These are phyloP conservation scores for Hafferia zeledoni DNA, from an alignment of 2,797 vertebrate species.

Conservation along the genomic window DNA sequence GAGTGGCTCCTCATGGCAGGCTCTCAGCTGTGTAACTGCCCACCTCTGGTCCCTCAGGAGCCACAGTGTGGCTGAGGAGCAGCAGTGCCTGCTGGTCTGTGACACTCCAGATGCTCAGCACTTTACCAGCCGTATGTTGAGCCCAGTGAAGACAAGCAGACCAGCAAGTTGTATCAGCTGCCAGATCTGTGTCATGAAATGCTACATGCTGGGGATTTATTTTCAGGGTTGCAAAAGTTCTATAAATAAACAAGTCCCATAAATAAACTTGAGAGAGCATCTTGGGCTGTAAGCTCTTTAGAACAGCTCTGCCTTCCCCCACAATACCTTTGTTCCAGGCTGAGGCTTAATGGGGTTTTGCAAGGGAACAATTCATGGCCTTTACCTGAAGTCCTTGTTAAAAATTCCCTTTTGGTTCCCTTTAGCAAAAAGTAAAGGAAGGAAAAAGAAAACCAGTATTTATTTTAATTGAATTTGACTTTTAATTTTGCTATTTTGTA, in stretches of 20 bases:
- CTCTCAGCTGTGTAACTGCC: background rate
- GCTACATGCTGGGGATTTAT: background rate
- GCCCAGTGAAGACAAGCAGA: background rate
- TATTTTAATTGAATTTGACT: background rate
- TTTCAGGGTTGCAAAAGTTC: background rate
- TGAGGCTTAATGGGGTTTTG: background rate
- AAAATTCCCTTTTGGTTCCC: background rate
- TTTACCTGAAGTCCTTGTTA: background rate
- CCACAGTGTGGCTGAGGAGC: background rate
- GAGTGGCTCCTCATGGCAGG: background rate
- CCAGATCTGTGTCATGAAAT: background rate
- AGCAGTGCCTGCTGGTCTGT: background rate
- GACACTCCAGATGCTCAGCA: background rate
- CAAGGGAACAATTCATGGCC: background rate
- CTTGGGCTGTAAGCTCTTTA: background rate
- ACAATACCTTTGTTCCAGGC: background rate
- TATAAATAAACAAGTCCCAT: background rate
- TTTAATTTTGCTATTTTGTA: background rate
- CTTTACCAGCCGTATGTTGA: background rate
- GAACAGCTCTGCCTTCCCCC: background rate
- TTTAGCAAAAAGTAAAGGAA: background rate
- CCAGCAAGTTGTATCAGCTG: background rate
- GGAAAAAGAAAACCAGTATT: background rate
- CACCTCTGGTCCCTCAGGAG: rapidly evolving
- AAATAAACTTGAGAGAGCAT: background rate